Conservation (phyloP, 2,113 vertebrate genomes). For the Machaerirhynchus nigripectus region DNA sequence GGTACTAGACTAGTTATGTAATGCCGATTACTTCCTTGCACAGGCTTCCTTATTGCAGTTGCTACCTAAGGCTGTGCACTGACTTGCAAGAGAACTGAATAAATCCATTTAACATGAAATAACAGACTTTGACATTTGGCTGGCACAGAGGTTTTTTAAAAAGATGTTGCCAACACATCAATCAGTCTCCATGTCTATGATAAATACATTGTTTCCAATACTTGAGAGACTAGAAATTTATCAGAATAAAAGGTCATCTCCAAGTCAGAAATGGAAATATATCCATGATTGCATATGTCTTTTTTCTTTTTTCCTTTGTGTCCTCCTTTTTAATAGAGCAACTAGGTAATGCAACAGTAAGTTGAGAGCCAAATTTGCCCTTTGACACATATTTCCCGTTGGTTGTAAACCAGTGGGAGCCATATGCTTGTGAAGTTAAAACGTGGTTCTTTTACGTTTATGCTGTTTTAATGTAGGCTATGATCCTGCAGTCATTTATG, state of each 20-base stretch:
- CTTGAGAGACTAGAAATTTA: background rate
- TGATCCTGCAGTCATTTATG: conserved; percentile 19
- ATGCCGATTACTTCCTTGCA: background rate
- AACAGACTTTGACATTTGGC: background rate
- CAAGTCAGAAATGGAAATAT: background rate
- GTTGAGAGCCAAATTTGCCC: background rate
- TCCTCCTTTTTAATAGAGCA: background rate
- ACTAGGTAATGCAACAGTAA: background rate
- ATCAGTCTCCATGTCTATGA: background rate
- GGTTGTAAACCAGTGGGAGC: background rate
- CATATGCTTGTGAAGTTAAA: conserved; percentile 18
- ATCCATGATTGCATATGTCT: background rate
- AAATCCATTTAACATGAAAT: background rate
- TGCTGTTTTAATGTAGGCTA: background rate
- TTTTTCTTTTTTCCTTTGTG: background rate
- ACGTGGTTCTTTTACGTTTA: background rate
- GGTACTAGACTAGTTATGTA: background rate
- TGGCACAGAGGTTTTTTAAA: background rate
- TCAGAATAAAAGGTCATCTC: background rate
- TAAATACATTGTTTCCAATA: conserved; percentile 6
- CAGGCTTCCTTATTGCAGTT: background rate
- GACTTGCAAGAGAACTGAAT: background rate
- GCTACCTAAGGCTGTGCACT: background rate
- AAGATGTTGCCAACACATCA: background rate
- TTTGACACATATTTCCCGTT: conserved; percentile 12